Conservation (phyloP, 2,113 vertebrate genomes). For the Siniperca chuatsi region DNA sequence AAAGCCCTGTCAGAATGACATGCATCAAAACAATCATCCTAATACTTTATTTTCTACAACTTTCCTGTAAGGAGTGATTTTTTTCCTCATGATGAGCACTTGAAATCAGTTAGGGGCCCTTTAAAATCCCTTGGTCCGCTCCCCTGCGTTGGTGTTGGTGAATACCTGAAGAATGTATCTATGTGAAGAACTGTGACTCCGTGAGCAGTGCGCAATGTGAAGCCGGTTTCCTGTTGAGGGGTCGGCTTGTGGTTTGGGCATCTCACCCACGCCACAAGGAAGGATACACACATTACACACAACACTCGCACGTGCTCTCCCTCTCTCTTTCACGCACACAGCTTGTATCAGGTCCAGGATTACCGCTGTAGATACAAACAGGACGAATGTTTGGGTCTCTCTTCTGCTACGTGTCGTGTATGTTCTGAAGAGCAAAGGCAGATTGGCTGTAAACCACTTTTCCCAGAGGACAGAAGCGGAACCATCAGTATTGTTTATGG, state of each 20-base stretch:
- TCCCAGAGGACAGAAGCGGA: slow-evolving; percentile 23
- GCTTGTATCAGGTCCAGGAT: slow-evolving; percentile 37
- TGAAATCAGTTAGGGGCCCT: background rate
- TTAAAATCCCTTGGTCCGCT: background rate
- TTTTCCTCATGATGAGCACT: background rate
- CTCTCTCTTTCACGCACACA: slow-evolving; percentile 10
- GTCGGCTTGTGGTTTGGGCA: slow-evolving; percentile 32
- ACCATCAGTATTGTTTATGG: slow-evolving; percentile 1
- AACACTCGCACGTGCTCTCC: background rate
- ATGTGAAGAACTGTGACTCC: slow-evolving; percentile 25
- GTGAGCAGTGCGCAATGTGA: slow-evolving; percentile 25
- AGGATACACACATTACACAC: slow-evolving; percentile 17
- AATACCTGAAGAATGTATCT: slow-evolving; percentile 25
- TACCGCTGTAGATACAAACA: background rate
- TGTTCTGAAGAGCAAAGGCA: slow-evolving; percentile 2
- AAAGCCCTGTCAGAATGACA: slow-evolving; percentile 6
- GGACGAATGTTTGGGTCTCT: background rate
- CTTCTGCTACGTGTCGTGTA: background rate
- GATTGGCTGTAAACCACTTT: slow-evolving; percentile 7
- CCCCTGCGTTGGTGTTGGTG: background rate
- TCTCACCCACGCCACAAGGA: slow-evolving; percentile 40
- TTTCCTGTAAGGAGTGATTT: background rate
- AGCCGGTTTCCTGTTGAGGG: slow-evolving; percentile 57
- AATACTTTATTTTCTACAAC: background rate
- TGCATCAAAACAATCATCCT: background rate